Conservation (phyloP, 2,113 vertebrate genomes). For the Platichthys stellatus region DNA sequence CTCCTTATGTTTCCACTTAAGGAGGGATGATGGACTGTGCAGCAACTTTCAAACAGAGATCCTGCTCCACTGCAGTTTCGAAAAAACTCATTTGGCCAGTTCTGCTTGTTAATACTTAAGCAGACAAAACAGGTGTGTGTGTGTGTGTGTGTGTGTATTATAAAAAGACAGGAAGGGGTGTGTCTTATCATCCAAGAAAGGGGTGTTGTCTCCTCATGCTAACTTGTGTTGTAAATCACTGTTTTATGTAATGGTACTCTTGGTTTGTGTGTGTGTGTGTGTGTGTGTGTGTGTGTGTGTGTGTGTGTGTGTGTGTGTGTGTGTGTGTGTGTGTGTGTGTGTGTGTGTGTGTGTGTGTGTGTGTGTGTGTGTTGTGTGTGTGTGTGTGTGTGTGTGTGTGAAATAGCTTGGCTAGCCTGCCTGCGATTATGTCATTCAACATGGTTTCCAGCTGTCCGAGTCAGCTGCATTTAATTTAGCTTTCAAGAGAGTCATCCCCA, state of each 20-base stretch:
- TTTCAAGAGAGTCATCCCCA: slow-evolving; percentile 38
- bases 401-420: slow-evolving; percentile 38
- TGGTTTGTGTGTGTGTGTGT: slow-evolving; percentile 37
- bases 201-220: slow-evolving; percentile 43
- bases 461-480: slow-evolving; percentile 56
- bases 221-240: slow-evolving; percentile 38
- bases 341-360: no score
- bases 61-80: not conserved
- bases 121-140: not conserved
- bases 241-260: slow-evolving; percentile 40
- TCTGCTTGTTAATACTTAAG: not conserved
- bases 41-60: not conserved
- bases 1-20: slow-evolving; percentile 60
- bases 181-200: slow-evolving; percentile 26
- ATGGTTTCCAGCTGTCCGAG: slow-evolving; percentile 65
- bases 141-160: not conserved
- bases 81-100: not conserved
- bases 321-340: no score
- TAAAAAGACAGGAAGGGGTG: not conserved
- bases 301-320: no score
- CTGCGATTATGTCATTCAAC: slow-evolving; percentile 68
- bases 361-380: no score
- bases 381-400: slow-evolving; percentile 26
- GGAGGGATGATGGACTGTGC: not conserved
- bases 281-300: slow-evolving; percentile 24